Evolutionary conservation across 2,797 vertebrate genomes (phyloP).

Genomic region (Xenopus petersii): DNA sequence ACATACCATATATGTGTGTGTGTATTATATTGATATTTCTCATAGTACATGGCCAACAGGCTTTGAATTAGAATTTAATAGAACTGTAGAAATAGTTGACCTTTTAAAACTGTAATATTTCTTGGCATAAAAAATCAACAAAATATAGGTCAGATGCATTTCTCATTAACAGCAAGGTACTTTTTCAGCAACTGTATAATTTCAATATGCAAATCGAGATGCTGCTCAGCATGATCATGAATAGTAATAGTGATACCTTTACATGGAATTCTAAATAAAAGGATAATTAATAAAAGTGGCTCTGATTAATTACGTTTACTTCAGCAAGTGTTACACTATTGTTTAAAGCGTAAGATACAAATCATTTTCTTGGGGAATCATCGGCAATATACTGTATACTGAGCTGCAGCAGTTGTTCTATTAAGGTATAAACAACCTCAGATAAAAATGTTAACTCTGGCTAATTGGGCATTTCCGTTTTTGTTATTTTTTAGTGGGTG

Average conservation of each 20-base stretch:
- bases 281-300: slow-evolving; percentile 13
- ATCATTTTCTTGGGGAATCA: background rate
- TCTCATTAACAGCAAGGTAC: slow-evolving; percentile 7
- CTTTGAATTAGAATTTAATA: too few species aligned
- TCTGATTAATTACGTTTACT: background rate
- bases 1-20: too few species aligned
- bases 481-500: too few species aligned
- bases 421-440: too few species aligned
- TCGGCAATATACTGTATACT: background rate
- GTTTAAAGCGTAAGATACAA: background rate
- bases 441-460: too few species aligned
- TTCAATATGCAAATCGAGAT: slow-evolving; percentile 18
- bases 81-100: too few species aligned
- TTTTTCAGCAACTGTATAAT: slow-evolving; percentile 13
- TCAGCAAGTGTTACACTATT: background rate
- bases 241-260: slow-evolving; percentile 27
- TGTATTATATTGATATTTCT: too few species aligned
- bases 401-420: too few species aligned
- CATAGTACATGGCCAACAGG: too few species aligned
- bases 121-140: background rate
- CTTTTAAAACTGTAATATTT: background rate
- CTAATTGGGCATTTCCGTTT: too few species aligned
- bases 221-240: slow-evolving; percentile 28
- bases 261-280: slow-evolving; percentile 1
- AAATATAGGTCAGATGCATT: slow-evolving; percentile 21